Conservation (phyloP, 2,797 vertebrate genomes). For the Oryzias sinensis region DNA sequence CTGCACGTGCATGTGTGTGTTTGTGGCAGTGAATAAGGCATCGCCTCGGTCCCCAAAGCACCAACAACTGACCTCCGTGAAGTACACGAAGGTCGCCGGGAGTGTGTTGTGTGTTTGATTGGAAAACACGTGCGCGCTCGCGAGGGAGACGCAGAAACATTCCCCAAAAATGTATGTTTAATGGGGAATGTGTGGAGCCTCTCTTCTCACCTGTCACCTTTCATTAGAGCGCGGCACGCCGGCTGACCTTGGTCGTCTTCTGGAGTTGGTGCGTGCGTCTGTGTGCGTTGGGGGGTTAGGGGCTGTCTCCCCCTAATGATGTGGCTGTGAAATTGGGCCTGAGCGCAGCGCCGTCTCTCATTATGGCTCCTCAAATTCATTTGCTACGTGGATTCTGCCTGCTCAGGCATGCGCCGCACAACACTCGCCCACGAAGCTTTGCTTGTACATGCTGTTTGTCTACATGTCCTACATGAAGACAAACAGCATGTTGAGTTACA, state of each 20-base stretch:
- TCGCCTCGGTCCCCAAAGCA: slow-evolving; percentile 36
- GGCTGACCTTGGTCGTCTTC: slow-evolving; percentile 79
- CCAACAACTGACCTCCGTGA: slow-evolving; percentile 60
- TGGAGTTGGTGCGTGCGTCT: slow-evolving; percentile 35
- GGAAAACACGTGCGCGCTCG: slow-evolving; percentile 23
- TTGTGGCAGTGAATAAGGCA: slow-evolving; percentile 3
- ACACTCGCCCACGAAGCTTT: slow-evolving; percentile 47
- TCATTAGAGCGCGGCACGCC: slow-evolving; percentile 72
- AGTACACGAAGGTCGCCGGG: slow-evolving; percentile 64
- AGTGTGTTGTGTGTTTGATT: slow-evolving; percentile 42
- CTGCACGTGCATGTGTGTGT: not conserved
- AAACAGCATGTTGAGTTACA: slow-evolving; percentile 28
- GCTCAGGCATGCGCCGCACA: slow-evolving; percentile 69
- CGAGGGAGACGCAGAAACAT: slow-evolving; percentile 28
- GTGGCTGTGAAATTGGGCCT: slow-evolving; percentile 80
- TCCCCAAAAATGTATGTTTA: slow-evolving; percentile 70
- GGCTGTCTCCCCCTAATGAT: slow-evolving; percentile 74
- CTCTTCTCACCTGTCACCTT: slow-evolving; percentile 83
- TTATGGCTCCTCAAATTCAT: slow-evolving; percentile 82
- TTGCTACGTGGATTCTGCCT: slow-evolving; percentile 76
- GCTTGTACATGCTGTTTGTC: slow-evolving; percentile 61
- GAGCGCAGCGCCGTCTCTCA: slow-evolving; percentile 74
- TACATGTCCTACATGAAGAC: slow-evolving; percentile 36
- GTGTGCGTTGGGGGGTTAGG: slow-evolving; percentile 45
- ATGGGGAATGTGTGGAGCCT: slow-evolving; percentile 70